Evolutionary conservation across 2,888 invertebrate genomes (phyloP), one percentile per base, ranked within the genome.

Genomic region (Megastigmus dorsalis): DNA sequence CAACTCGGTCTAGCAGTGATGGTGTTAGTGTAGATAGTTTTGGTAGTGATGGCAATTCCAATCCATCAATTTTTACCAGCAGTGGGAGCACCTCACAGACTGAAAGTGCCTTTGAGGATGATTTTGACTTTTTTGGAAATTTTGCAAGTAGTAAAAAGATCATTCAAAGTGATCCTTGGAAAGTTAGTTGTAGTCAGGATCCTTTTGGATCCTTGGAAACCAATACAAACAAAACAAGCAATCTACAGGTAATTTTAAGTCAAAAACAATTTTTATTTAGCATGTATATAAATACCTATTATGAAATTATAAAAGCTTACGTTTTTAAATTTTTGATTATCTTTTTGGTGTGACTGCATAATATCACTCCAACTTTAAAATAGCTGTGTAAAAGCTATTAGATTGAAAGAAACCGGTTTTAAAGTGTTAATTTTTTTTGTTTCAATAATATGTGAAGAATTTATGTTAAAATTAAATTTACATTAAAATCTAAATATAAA

Each of bases 101-200:
- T 50, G 94, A 94, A 84, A 94, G 94, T 88, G 94, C 94, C 3
- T 95, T 95, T 84, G 95, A 95, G 86, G 95, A 95, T 89, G 95
- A 95, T 85, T 94, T 94, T 85, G 94, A 94, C 84, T 89, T 92
- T 54, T 92, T 92, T 81, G 89, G 92, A 3, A 88, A 88, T 79
- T 86, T 89, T 41, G 90, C 89, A 83, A 91, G 89, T 83, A 89
- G 88, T 38, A 91, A 89, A 79, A 89, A 86, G 77, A 80, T 86
- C 71, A 83, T 84, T 81, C 6, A 7, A 10, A 48, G n/a, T 9
- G 91, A 92, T 81, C 91, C 91, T 74, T 91, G 92, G 87, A 87
- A 89, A 63, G 78, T 86, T 18, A 82, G 88, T 43, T 78, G 75
- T 26, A 80, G 76, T 38, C 80, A 81, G 50, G 92, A 92, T 85